Evolutionary conservation across 2,888 invertebrate species (phyloP).

Genomic region (Chymomyza fuscimana): DNA sequence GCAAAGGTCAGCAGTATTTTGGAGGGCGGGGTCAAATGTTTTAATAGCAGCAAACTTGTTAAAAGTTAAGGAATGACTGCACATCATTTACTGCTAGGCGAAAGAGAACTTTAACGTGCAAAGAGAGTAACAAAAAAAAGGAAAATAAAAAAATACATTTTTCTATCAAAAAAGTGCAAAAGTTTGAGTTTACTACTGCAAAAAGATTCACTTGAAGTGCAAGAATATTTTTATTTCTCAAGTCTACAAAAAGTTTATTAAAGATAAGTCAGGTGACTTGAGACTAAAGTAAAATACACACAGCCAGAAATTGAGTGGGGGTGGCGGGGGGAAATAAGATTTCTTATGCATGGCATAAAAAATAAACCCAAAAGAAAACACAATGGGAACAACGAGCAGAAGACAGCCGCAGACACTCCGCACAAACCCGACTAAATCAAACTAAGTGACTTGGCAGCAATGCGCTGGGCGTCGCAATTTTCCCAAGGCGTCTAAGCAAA

Average conservation of each 20-base stretch:
- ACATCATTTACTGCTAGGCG: constrained; percentile 38
- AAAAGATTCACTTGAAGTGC: neutral
- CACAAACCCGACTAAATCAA: constrained; percentile 20
- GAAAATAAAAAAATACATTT: too few relatives aligned
- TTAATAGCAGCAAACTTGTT: constrained; percentile 21
- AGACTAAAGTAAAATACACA: constrained; percentile 38
- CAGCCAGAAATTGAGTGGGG: constrained; percentile 35
- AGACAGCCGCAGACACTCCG: constrained; percentile 24
- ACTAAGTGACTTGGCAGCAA: constrained; percentile 8
- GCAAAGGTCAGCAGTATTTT: constrained; percentile 48
- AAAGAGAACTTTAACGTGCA: neutral
- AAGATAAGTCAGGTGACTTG: constrained; percentile 34
- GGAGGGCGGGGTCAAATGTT: constrained; percentile 35
- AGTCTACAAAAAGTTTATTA: constrained; percentile 28
- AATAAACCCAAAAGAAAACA: constrained; percentile 41
- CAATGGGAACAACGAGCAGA: neutral
- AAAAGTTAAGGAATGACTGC: constrained; percentile 42
- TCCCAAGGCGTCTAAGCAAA: neutral
- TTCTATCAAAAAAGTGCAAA: neutral
- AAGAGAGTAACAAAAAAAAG: neutral
- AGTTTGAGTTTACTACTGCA: neutral
- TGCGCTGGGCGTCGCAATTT: neutral
- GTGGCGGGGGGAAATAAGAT: constrained; percentile 8
- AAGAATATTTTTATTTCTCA: neutral
- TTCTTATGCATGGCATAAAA: constrained; percentile 46